phyloP scores from a whole-genome alignment of 1,140 invertebrate species.

The Bombus difficillimus region DNA sequence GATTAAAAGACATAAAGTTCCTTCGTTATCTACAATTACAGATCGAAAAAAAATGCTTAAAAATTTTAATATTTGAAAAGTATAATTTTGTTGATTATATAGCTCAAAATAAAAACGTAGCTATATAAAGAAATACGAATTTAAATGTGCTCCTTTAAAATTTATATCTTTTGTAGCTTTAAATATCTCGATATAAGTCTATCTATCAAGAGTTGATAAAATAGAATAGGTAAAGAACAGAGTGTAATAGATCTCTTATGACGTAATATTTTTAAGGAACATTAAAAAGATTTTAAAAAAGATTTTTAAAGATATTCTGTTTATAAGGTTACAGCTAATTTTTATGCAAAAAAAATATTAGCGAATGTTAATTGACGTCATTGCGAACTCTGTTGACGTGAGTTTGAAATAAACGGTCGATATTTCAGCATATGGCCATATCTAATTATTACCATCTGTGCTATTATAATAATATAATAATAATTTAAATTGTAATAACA shows the following conservation, averaged over 20 bases:
- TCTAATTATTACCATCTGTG: background rate
- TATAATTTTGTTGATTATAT: background rate
- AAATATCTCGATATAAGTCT: background rate
- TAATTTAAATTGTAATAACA: background rate
- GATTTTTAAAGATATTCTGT: background rate
- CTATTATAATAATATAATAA: no score
- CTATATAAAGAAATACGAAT: no score
- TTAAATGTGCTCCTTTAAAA: background rate
- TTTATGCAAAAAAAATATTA: background rate
- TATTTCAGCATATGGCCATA: background rate
- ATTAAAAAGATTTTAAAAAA: background rate
- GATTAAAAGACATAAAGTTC: no score
- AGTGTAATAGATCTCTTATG: background rate
- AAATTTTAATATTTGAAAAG: background rate
- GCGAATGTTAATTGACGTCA: no score
- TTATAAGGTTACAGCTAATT: no score
- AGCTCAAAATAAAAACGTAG: background rate
- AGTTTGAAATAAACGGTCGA: background rate
- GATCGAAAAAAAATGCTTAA: background rate
- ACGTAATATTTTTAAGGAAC: background rate
- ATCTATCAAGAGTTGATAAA: background rate
- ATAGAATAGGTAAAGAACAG: background rate
- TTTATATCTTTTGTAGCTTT: background rate
- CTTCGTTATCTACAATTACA: background rate
- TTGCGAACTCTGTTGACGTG: background rate